Base-by-base conservation (phyloP, 2,113 vertebrate species). In the Ammospiza caudacuta region DNA sequence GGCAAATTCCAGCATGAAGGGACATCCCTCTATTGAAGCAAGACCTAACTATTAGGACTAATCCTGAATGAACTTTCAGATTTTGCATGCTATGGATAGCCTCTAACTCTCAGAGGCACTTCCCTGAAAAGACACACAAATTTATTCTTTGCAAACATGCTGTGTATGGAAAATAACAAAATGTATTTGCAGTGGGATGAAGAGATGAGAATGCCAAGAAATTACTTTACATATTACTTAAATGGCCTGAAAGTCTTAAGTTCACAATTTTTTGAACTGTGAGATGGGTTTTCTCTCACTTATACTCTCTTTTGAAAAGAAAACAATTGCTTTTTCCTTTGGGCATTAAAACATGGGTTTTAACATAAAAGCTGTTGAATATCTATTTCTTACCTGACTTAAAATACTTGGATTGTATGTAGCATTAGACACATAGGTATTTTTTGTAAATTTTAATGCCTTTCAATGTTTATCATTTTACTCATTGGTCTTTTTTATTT, bases 1-100 rank as follows among this genome's bases (percentile, higher is more conserved):
- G 93, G 92, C 4, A 83, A 90, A 61, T 95, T 95, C 77, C 75
- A 61, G 31, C 94, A 92, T 6, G 97, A 98, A 59, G 97, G 93
- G 12, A 87, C 46, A 0, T 98, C 98, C 5, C 82, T 98, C 75
- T 98, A 97, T 52, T 98, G 94, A 98, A 91, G 87, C 0, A 2
- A 94, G 31, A 62, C 18, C 43, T 37, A 31, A 43, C 12, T 52
- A 2, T 23, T 12, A 23, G 31, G 31, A 28, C 31, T 28, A 46
- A 33, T 8, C 59, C 28, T 27, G 39, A 55, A 58, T 22, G 18
- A 76, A 84, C 69, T 66, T 78, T 23, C 51, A n/a, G 11, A 79
- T 95, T 78, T 89, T 62, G 51, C 81, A 78, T 49, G 55, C 43
- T 47, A 31, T 20, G 52, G 35, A 39, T 11, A 46, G 44, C 3